phyloP scores from a whole-genome alignment of 2,888 invertebrate species.

The Carterocephalus palaemon region DNA sequence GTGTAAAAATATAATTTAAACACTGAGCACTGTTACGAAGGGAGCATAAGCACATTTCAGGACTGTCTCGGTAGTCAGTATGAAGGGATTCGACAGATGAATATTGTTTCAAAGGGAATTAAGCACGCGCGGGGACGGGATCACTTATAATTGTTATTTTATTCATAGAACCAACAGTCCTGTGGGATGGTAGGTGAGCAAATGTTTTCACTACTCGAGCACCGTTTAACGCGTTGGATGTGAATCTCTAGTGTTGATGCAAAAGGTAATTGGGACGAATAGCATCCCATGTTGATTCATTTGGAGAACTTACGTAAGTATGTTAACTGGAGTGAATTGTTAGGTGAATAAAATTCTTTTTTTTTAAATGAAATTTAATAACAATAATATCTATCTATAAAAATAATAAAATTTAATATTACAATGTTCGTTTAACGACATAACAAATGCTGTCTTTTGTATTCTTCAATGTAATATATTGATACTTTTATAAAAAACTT shows the following conservation, averaged over 20 bases:
- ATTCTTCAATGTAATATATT: too few relatives aligned
- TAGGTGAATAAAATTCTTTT: too few relatives aligned
- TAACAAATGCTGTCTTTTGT: too few relatives aligned
- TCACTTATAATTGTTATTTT: slow-evolving; percentile 80
- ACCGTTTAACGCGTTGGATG: slow-evolving; percentile 60
- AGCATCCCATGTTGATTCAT: background rate
- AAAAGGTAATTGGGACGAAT: slow-evolving; percentile 11
- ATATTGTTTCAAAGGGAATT: slow-evolving; percentile 79
- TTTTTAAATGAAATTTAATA: too few relatives aligned
- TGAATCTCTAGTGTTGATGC: slow-evolving; percentile 30
- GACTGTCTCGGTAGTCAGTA: slow-evolving; percentile 40
- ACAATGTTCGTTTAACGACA: too few relatives aligned
- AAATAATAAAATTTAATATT: too few relatives aligned
- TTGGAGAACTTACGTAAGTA: too few relatives aligned
- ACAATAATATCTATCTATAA: too few relatives aligned
- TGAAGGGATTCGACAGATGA: slow-evolving; percentile 68
- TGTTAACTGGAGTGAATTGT: too few relatives aligned
- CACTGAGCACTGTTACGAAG: too few relatives aligned
- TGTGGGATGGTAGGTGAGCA: slow-evolving; percentile 64
- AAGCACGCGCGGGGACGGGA: slow-evolving; percentile 70
- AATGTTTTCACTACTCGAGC: slow-evolving; percentile 70
- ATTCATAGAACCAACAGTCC: slow-evolving; percentile 79
- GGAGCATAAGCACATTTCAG: too few relatives aligned
- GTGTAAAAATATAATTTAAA: slow-evolving; percentile 1
- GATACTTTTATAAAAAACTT: too few relatives aligned